Base-by-base conservation (phyloP, 35 echinoderm and acorn worm genomes). In the Apostichopus japonicus region DNA sequence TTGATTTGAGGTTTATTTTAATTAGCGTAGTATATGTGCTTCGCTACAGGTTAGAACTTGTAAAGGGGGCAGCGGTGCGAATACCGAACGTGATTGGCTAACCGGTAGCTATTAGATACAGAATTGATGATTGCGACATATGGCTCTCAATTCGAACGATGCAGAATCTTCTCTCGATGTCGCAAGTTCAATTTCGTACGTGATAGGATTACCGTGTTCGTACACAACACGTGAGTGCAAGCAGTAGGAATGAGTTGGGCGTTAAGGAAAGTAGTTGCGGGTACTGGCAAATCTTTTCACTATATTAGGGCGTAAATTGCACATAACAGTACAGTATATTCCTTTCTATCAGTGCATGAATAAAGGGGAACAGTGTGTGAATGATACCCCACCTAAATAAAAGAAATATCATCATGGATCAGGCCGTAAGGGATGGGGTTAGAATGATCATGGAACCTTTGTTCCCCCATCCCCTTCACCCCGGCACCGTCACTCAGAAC, bases 61-160 rank as follows among this genome's bases (percentile, higher is more conserved):
- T 57, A 59, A 8, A 17, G 81, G 9, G 79, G 81, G 23, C 81
- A 59, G 54, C 54, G 22, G 17, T 84, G n/a, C 5, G 17, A 23
- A 57, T 54, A 23, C 5, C 56, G 55, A 57, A 57, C 55, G 21
- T 24, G 81, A 84, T 84, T 84, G 80, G 80, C 80, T 84, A 53
- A 19, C 52, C 33, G 51, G 44, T 84, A 11, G 80, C 80, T 55
- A 7, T 16, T 56, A 55, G 52, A 56, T 21, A 22, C 19, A 56
- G 15, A 54, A 56, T 84, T 23, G 71, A 23, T 21, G 71, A 75
- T 75, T 84, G 8, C 81, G 54, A 58, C 54, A 84, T 84, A 54
- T 58, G 78, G 54, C 81, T 59, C 80, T 58, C 8, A 84, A 84
- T 84, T 84, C 54, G 56, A 84, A 84, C 54, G 81, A 84, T 22